Conservation (phyloP, 1,140 invertebrate species). For the Papilio xuthus region DNA sequence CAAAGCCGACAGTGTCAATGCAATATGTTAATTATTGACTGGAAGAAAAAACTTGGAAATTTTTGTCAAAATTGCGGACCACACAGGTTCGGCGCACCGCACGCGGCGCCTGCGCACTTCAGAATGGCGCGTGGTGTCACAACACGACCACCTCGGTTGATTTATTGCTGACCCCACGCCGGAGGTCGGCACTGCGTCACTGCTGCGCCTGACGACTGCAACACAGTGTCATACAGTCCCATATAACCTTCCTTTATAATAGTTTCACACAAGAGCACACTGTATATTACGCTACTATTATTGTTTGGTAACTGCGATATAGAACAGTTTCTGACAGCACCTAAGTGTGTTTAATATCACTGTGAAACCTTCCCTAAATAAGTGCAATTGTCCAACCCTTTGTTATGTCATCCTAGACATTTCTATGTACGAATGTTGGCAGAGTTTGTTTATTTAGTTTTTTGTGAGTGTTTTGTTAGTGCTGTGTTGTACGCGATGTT, state of each 20-base stretch:
- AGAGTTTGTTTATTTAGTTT: conserved; percentile 14
- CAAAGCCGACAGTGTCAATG: conserved; percentile 19
- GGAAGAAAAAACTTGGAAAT: background rate
- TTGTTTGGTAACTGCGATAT: background rate
- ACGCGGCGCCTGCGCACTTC: conserved; percentile 42
- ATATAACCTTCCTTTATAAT: conserved; percentile 4
- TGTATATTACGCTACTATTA: background rate
- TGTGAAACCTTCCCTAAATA: background rate
- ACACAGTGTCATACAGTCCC: conserved; percentile 8
- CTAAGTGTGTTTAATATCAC: background rate
- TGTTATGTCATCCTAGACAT: background rate
- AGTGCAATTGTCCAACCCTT: background rate
- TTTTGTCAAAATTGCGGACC: conserved; percentile 44
- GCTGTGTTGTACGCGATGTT: background rate
- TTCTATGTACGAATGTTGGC: background rate
- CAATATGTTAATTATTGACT: conserved; percentile 21
- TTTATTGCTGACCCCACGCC: conserved; percentile 38
- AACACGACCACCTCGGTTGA: conserved; percentile 37
- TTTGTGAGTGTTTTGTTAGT: background rate
- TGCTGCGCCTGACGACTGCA: background rate
- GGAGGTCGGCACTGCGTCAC: conserved; percentile 32
- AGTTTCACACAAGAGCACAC: background rate
- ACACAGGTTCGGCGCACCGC: conserved; percentile 49
- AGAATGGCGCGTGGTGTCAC: conserved; percentile 42
- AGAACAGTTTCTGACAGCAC: background rate